A percentile compares a stretch with the other conserved stretches of the same genome.
phyloP scores from a whole-genome alignment of 2,888 invertebrate species.

The Parascotia fuliginaria region DNA sequence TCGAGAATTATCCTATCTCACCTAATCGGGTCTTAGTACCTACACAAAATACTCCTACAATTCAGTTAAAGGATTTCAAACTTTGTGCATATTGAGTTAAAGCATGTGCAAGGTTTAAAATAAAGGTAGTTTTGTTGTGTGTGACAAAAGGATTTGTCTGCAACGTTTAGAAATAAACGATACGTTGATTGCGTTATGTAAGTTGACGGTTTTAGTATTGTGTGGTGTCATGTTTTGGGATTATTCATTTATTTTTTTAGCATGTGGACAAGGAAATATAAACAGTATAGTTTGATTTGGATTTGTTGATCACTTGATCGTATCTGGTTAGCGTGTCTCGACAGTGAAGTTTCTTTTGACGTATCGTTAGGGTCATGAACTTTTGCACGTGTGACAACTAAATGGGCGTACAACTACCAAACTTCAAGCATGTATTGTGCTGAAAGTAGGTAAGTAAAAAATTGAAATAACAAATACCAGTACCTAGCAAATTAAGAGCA shows the following conservation, averaged over 20 bases:
- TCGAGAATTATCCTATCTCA: conserved; percentile 75
- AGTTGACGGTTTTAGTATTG: conserved; percentile 69
- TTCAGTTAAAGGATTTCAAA: conserved; percentile 24
- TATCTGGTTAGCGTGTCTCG: background rate
- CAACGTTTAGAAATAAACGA: conserved; percentile 79
- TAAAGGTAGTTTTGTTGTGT: conserved; percentile 53
- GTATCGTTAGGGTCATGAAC: background rate
- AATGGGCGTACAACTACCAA: background rate
- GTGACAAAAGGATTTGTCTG: conserved; percentile 81
- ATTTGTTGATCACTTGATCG: conserved; percentile 10
- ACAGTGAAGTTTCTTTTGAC: background rate
- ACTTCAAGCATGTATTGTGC: background rate
- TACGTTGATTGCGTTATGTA: conserved; percentile 79
- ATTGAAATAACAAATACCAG: background rate
- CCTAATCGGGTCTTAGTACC: conserved; percentile 77
- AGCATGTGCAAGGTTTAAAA: conserved; percentile 8
- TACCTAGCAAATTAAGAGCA: too few relatives aligned
- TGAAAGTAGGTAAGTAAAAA: background rate
- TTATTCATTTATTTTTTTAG: conserved; percentile 51
- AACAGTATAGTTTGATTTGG: conserved; percentile 17
- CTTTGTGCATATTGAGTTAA: conserved; percentile 39
- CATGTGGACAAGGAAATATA: conserved; percentile 26
- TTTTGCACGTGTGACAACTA: background rate
- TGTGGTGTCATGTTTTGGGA: conserved; percentile 60
- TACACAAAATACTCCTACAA: conserved; percentile 37